Base-by-base conservation (phyloP, 2,113 vertebrate species). In the Microtus richardsoni region DNA sequence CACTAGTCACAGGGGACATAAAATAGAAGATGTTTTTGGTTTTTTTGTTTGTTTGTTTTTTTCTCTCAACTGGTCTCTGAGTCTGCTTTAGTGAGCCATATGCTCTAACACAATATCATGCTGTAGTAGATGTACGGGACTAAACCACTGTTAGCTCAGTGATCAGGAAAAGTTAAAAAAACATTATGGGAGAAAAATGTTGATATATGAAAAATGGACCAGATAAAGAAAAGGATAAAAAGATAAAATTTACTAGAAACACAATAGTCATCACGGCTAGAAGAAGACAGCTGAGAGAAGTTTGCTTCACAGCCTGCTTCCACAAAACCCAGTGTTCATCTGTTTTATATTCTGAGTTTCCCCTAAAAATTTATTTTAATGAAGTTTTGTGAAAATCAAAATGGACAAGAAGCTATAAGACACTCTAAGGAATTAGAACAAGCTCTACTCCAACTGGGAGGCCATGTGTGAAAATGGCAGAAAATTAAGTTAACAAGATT, bases 401-500 rank as follows among this genome's bases (percentile, higher is more conserved):
- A 80, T 33, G 0, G 54, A 93, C 24, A 75, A 88, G 44, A 78
- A 39, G 39, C 64, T 86, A 66, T 73, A 36, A 7, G 39, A 14
- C 88, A 90, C 33, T 73, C 16, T 73, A 41, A 95, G 58, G 74
- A 70, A 39, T 78, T 58, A 85, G 47, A 95, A 95, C 60, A 12
- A 92, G 33, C 52, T 80, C 30, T 49, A 91, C 60, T 49, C 62
- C 39, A 66, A 80, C 39, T 82, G 60, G 82, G 77, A 94, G 4
- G 5, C 1, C 82, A 47, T 86, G 85, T 88, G 68, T 93, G 75
- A 89, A 96, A 97, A 89, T 85, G 28, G 41, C 66, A 86, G 88
- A 91, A 87, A 90, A 95, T 92, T 85, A 94, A 96, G 80, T 95
- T 88, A 96, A 90, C 89, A 77, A 22, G 5, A 74, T 87, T 96